Base-by-base conservation (phyloP, 1,140 invertebrate species). In the Conus ventricosus region DNA sequence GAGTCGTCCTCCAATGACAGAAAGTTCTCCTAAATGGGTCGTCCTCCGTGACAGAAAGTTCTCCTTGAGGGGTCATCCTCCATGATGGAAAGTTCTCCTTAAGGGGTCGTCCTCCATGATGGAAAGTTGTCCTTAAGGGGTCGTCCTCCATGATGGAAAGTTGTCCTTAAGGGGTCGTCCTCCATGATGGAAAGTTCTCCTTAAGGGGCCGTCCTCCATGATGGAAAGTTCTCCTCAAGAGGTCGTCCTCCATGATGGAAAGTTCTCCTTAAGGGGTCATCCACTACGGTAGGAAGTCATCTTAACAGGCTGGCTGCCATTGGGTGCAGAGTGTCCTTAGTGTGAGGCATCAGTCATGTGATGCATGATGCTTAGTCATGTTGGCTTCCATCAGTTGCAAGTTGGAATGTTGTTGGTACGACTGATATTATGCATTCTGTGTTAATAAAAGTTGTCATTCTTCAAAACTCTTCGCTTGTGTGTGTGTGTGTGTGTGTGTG, bases 331-430 rank as follows among this genome's bases (percentile, higher is more conserved):
- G 10, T 63, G 60, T 63, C 11, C 11, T 20, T 63, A 39, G 60
- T 63, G 60, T 63, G 60, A 63, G 10, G 60, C 60, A 23, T 71
- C 17, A 4, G 11, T 13, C 20, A 23, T 23, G 67, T 71, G 67
- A 23, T n/a, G 23, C 20, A 23, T 71, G 23, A 71, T 71, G 20
- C 15, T 71, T 71, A 20, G 67, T 13, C 15, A 71, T 71, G 11
- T 71, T n/a, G 67, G 67, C 67, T 71, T 71, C 67, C 67, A 71
- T 71, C 67, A 7, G 67, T 71, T 71, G 67, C 67, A n/a, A 71
- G 67, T 71, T 23, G 67, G 67, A 6, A n/a, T 71, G 67, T 71
- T 71, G 67, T 71, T 71, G 67, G 17, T 63, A 13, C 17, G 60
- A 20, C 60, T 13, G 60, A 20, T 71, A 71, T 71, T 20, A 23